Conservation (phyloP, 2,888 invertebrate genomes). For the Entomobrya multifasciata region DNA sequence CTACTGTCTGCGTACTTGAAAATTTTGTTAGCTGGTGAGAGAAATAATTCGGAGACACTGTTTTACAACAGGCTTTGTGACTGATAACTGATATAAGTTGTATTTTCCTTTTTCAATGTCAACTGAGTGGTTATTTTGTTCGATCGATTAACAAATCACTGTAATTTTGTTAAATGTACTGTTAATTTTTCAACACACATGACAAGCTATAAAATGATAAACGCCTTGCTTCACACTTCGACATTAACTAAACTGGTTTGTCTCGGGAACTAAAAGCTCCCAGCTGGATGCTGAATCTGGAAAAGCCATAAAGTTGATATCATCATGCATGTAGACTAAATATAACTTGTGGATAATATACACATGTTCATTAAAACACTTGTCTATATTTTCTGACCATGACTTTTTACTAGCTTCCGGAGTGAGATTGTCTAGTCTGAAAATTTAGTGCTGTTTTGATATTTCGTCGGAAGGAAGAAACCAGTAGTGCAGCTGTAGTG, state of each 20-base stretch:
- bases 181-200: not conserved
- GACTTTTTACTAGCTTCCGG: not conserved
- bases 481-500: conserved; percentile 23
- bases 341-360: conserved; percentile 30
- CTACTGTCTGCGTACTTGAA: too few relatives aligned
- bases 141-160: not conserved
- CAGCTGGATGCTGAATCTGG: not conserved
- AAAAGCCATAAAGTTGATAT: not conserved
- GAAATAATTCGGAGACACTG: too few relatives aligned
- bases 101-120: too few relatives aligned
- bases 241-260: not conserved
- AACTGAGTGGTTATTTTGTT: not conserved
- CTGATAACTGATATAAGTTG: too few relatives aligned
- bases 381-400: conserved; percentile 17
- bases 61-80: too few relatives aligned
- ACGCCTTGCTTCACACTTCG: not conserved
- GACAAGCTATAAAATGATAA: not conserved
- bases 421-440: too few relatives aligned
- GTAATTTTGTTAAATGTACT: not conserved
- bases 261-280: not conserved
- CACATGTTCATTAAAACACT: not conserved
- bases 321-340: conserved; percentile 24
- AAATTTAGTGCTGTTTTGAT: not conserved
- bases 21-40: too few relatives aligned
- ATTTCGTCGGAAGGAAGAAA: too few relatives aligned